Base-by-base conservation (phyloP, 2,113 vertebrate genomes). In the Geococcyx californianus region DNA sequence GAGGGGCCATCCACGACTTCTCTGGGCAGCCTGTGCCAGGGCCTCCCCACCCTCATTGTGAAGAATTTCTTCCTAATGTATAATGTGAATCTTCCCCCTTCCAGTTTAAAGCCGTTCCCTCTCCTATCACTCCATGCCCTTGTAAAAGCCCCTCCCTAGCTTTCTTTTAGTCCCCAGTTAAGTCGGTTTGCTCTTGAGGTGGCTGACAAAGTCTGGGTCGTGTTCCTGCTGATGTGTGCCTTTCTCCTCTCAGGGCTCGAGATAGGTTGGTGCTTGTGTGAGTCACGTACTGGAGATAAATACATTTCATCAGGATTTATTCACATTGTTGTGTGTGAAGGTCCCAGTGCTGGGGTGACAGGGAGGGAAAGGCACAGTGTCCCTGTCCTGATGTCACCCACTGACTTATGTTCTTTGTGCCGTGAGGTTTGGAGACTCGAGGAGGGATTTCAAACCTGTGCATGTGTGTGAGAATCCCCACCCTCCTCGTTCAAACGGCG, bases 291-390 rank as follows among this genome's bases (percentile, higher is more conserved):
- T 0, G 16, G 3, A 75, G 95, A 87, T 90, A 36, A 68, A 78
- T 3, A 4, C 60, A 16, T 67, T 91, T 45, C 56, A 7, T 11
- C 0, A 3, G 92, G 84, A 49, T 94, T 91, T 91, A 15, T 60
- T 72, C 21, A 16, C 77, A 64, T 81, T 78, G 87, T 87, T 91
- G 87, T 93, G 84, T 91, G 92, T 95, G 90, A 64, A 64, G 38
- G 84, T 58, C 70, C n/a, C 74, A 17, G 4, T 26, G 17, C 84
- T 31, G 95, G 19, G 69, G 78, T 9, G 58, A 42, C 16, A 3
- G 5, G 87, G 55, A 55, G 51, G 78, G 68, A 38, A 85, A 33
- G 72, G 45, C 72, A 54, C 87, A 67, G 1, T 2, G 55, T 40
- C 59, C 87, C 76, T 28, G 75, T 1, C 7, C 3, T 69, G 91